Conservation (phyloP, 2,888 invertebrate genomes). For the Fragum sueziense region DNA sequence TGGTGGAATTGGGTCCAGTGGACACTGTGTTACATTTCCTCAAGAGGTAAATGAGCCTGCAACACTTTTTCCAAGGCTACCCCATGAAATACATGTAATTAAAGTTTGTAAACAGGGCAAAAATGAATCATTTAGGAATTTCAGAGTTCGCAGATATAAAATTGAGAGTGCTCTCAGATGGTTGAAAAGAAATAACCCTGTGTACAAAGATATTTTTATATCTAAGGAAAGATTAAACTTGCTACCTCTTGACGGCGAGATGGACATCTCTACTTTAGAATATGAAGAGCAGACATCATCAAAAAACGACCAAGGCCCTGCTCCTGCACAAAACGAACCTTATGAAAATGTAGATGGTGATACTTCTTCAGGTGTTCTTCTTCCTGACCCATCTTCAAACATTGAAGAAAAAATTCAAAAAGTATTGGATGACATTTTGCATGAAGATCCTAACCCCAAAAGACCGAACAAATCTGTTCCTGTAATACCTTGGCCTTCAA, state of each 20-base stretch:
- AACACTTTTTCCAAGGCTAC: conserved; percentile 41
- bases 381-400: conserved; percentile 30
- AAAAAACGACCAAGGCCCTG: conserved; percentile 44
- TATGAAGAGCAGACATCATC: background rate
- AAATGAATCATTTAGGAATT: conserved; percentile 56
- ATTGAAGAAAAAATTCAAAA: conserved; percentile 27
- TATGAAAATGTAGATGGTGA: conserved; percentile 21
- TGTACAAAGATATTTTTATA: conserved; percentile 46
- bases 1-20: conserved; percentile 41
- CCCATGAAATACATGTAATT: conserved; percentile 46
- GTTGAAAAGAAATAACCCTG: conserved; percentile 52
- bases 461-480: background rate
- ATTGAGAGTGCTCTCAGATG: conserved; percentile 48
- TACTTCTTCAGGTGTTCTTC: conserved; percentile 37
- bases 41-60: conserved; percentile 28
- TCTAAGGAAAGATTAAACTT: conserved; percentile 31
- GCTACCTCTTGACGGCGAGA: conserved; percentile 45
- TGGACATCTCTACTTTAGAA: conserved; percentile 25
- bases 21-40: conserved; percentile 48
- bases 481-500: conserved; percentile 57
- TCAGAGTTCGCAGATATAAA: conserved; percentile 38
- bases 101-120: conserved; percentile 46
- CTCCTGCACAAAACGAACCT: conserved; percentile 36
- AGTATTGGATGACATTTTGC: conserved; percentile 21
- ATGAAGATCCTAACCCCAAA: background rate